Conservation (phyloP, 2,113 vertebrate species). For the Hypanus sabinus region DNA sequence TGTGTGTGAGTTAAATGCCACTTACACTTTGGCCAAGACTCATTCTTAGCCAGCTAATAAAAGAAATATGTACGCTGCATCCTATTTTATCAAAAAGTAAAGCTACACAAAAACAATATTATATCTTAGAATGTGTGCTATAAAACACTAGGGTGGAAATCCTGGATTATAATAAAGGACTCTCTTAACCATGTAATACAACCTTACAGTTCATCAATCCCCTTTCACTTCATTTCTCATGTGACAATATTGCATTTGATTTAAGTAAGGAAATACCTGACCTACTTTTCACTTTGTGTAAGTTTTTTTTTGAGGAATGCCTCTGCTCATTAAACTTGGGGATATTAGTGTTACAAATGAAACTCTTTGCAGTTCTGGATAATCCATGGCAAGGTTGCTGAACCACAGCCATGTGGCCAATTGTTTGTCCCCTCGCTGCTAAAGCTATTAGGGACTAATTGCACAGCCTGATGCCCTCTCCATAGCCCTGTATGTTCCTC, state of each 20-base stretch:
- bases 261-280: neutral
- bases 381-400: neutral
- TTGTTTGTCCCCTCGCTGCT: neutral
- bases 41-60: neutral
- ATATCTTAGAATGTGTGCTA: no score
- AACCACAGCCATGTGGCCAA: neutral
- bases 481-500: neutral
- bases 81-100: neutral
- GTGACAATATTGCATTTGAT: neutral
- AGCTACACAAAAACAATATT: neutral
- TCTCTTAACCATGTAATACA: neutral
- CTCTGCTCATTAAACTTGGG: neutral
- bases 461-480: neutral
- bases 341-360: neutral
- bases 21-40: neutral
- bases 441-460: neutral
- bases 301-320: neutral
- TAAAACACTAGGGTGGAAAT: neutral
- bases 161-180: neutral
- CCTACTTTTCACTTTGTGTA: neutral
- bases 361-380: neutral
- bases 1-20: neutral
- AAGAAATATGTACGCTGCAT: neutral
- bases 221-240: neutral
- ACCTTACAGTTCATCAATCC: neutral